Evolutionary conservation across 2,797 vertebrate species (phyloP), one percentile per base, ranked within the genome.

Genomic region (Lycodopsis pacificus): DNA sequence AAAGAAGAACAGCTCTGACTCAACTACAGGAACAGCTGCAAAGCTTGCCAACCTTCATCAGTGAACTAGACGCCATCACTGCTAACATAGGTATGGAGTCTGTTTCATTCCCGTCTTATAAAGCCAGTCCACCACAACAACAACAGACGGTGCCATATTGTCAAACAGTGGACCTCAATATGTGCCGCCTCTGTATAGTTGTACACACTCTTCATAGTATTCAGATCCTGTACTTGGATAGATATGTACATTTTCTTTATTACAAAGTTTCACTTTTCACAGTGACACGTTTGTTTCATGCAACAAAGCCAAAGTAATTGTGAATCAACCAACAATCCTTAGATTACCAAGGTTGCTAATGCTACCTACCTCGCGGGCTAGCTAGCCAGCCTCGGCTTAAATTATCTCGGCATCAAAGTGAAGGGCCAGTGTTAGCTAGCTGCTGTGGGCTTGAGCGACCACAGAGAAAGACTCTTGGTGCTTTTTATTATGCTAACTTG

Each of bases 11-110:
- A 1, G 95, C 95, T 48, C 88, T 99, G 54, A 54, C 87, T 0
- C 95, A 97, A 40, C 93, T 99, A 13, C 96, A 97, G 79, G 96
- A 97, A 65, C 97, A 99, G 59, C 96, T 99, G 19, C 96, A 96
- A 42, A 95, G 95, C 89, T 88, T 99, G 17, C 98, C 98, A 0
- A 83, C 68, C 0, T 96, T 99, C 51, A 88, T 97, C 67, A 89
- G 90, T 5, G 96, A 98, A 62, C 87, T 99, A 46, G 96, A 98
- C 76, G 94, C 95, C 42, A 89, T 97, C 85, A 97, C 96, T 0
- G 81, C 95, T 15, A 96, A 80, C 73, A 92, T 99, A 48, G 96
- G 98, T 99, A 87, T 19, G 54, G 12, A 30, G 36, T 8, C 15
- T 25, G 27, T 46, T 38, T 42, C 4, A 0, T 32, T 25, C 20